These are phyloP conservation scores for Campylomormyrus tamandua DNA, from an alignment of 2,113 vertebrate genomes.

Conservation along the genomic window DNA sequence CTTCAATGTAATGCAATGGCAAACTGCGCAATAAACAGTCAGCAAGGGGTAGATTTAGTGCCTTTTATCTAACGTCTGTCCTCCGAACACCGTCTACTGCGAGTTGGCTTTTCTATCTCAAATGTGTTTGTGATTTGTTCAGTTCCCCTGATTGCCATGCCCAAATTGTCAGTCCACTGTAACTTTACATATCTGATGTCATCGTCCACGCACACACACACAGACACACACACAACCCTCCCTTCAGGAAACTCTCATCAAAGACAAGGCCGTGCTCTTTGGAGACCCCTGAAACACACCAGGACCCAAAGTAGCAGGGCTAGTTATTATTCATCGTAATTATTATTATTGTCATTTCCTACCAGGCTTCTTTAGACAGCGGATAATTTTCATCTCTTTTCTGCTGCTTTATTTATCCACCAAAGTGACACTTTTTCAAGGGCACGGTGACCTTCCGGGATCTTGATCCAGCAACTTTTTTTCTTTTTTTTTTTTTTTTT, in stretches of 20 bases:
- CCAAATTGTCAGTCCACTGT: background rate
- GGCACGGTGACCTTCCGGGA: background rate
- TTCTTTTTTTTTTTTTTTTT: background rate
- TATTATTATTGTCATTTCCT: conserved; percentile 2
- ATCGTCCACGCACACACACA: background rate
- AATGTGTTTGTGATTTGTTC: background rate
- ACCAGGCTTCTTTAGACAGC: background rate
- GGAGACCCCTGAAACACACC: background rate
- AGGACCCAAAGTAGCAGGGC: background rate
- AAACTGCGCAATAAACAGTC: background rate
- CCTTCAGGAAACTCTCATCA: background rate
- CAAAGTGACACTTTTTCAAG: background rate
- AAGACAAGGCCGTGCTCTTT: background rate
- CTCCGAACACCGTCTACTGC: background rate
- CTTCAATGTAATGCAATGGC: background rate
- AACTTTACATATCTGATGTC: background rate
- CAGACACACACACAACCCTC: background rate
- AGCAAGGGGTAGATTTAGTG: background rate
- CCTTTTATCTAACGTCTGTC: background rate
- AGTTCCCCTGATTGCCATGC: background rate
- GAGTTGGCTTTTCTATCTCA: background rate
- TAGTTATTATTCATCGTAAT: background rate
- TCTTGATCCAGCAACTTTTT: background rate
- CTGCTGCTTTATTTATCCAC: background rate
- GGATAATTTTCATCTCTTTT: background rate